phyloP scores from a whole-genome alignment of 35 echinoderm and acorn worm genomes.

The Ptychodera flava region DNA sequence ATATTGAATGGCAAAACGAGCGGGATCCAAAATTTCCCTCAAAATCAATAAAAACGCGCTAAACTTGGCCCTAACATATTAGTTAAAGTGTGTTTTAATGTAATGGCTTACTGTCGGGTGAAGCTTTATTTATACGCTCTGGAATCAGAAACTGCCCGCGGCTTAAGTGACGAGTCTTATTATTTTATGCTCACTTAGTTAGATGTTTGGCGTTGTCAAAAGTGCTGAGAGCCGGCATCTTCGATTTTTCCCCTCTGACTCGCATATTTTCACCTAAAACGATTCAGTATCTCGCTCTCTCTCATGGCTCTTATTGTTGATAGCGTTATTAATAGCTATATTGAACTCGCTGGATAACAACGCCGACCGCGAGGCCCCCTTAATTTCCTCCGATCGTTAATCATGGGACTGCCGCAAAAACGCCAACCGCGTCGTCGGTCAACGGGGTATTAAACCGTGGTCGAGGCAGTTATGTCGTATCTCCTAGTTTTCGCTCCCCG shows the following conservation, averaged over 20 bases:
- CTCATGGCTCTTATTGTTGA: too few species aligned
- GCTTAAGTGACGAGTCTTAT: neutral
- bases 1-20: neutral
- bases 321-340: too few species aligned
- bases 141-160: neutral
- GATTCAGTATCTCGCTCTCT: too few species aligned
- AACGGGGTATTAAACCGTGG: too few species aligned
- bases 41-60: neutral
- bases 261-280: too few species aligned
- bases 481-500: too few species aligned
- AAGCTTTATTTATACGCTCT: neutral
- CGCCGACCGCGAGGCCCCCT: neutral
- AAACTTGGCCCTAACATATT: neutral
- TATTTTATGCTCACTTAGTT: neutral
- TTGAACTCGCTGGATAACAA: too few species aligned
- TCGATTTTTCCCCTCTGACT: too few species aligned
- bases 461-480: too few species aligned
- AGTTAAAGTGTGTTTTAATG: neutral
- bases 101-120: neutral
- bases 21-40: neutral
- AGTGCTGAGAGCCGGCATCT: too few species aligned
- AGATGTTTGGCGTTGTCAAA: too few species aligned
- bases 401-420: neutral
- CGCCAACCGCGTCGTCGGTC: too few species aligned
- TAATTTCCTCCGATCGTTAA: neutral